phyloP scores from a whole-genome alignment of 1,140 invertebrate species.

The Apocrypta bakeri region DNA sequence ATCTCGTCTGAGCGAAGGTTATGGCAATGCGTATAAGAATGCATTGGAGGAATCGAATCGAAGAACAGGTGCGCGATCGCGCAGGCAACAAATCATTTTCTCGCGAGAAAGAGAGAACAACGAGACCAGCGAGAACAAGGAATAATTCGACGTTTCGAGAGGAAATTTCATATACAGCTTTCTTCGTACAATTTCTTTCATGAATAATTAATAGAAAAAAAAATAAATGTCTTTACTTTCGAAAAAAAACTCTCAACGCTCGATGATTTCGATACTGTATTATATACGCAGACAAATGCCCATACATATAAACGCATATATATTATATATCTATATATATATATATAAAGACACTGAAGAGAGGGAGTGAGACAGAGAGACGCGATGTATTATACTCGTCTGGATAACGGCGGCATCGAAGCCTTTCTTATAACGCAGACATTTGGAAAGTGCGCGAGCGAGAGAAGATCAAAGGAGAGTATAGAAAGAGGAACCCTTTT shows the following conservation, averaged over 20 bases:
- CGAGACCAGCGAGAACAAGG: too few relatives aligned
- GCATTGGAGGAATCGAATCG: too few relatives aligned
- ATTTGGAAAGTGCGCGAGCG: slow-evolving; percentile 29
- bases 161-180: background rate
- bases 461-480: slow-evolving; percentile 31
- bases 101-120: background rate
- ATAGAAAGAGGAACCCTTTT: slow-evolving; percentile 43
- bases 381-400: slow-evolving; percentile 21
- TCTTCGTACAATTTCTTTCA: slow-evolving; percentile 29
- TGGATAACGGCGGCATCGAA: background rate
- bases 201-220: slow-evolving; percentile 42
- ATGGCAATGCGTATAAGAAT: too few relatives aligned
- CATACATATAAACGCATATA: too few relatives aligned
- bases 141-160: background rate
- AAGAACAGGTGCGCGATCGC: background rate
- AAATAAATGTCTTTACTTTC: slow-evolving; percentile 14
- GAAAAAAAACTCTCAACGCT: background rate
- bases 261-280: slow-evolving; percentile 12
- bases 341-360: too few relatives aligned
- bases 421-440: slow-evolving; percentile 33
- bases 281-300: background rate
- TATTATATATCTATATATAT: too few relatives aligned
- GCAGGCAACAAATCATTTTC: slow-evolving; percentile 17
- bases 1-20: background rate
- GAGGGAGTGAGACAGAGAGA: background rate